Evolutionary conservation across 2,888 invertebrate species (phyloP), one percentile per base, ranked within the genome.

Genomic region (Bugula neritina): DNA sequence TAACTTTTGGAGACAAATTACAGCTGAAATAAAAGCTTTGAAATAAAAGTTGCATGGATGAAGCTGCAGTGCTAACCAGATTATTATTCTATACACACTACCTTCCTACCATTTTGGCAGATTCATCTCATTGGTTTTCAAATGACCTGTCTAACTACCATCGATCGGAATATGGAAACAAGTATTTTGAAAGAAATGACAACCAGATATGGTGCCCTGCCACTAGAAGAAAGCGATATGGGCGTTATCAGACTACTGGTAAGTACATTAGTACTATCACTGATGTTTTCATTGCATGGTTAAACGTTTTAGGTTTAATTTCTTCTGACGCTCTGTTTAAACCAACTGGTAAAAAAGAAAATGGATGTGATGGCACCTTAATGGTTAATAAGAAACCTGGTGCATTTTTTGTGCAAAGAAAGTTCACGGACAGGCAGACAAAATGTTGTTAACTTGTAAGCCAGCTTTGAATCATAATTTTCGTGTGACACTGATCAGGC

Each of bases 141-240:
- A 55, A 23, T 10, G 3, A 55, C 21, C 27, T 5, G 13, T 13
- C 29, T 63, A n/a, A 25, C 31, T 2, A 21, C 2, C 2, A 5
- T 63, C 13, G 13, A 3, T 13, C 27, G n/a, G 63, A 27, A 5
- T 13, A 31, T 13, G 21, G 63, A 13, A 27, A 27, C 10, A 63
- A 13, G 2, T 63, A 25, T 13, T 63, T 25, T 63, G 31, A 63
- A 63, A 63, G 63, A 63, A 31, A 27, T 29, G 63, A 63, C 31
- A 31, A 63, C 3, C 63, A 63, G 31, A 31, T 5, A n/a, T 63
- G 63, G 63, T 63, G 63, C 31, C 21, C 63, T 10, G 27, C 29
- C 31, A 63, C 21, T 3, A 27, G 31, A 5, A 27, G 63, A 13
- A 63, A 27, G n/a, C 17, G 10, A 13, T 13, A 25, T 25, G 25